Evolutionary conservation across 2,113 vertebrate genomes (phyloP).

Genomic region (Sinocyclocheilus anshuiensis): DNA sequence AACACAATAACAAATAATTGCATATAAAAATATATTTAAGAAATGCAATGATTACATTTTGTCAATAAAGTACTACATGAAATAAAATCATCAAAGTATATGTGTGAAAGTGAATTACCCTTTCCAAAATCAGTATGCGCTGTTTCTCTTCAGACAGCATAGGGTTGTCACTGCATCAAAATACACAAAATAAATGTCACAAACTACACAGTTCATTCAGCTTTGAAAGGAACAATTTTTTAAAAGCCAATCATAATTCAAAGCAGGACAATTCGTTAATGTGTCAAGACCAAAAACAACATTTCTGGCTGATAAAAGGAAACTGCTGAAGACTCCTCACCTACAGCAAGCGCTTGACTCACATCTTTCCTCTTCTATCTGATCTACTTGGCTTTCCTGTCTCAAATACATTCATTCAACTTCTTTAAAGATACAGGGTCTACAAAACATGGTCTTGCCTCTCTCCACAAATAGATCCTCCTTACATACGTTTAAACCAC

Average conservation of each 20-base stretch:
- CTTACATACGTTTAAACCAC: not conserved
- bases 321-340: not conserved
- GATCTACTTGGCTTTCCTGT: constrained; percentile 15
- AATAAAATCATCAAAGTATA: not conserved
- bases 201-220: not conserved
- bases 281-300: not conserved
- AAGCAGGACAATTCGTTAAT: not conserved
- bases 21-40: not conserved
- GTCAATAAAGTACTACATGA: not conserved
- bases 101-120: constrained; percentile 74
- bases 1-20: constrained; percentile 44
- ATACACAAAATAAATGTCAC: not conserved
- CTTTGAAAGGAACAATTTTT: not conserved
- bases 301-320: not conserved
- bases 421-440: not conserved
- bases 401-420: not conserved
- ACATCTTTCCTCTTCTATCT: constrained; percentile 14
- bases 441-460: not conserved
- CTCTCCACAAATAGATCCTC: not conserved
- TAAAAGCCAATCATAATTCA: not conserved
- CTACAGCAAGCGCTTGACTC: not conserved
- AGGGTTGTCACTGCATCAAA: constrained; percentile 81
- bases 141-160: constrained; percentile 95
- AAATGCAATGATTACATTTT: not conserved
- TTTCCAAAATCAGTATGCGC: constrained; percentile 91